Conservation (phyloP, 2,888 invertebrate species). For the Tenodera sinensis region DNA sequence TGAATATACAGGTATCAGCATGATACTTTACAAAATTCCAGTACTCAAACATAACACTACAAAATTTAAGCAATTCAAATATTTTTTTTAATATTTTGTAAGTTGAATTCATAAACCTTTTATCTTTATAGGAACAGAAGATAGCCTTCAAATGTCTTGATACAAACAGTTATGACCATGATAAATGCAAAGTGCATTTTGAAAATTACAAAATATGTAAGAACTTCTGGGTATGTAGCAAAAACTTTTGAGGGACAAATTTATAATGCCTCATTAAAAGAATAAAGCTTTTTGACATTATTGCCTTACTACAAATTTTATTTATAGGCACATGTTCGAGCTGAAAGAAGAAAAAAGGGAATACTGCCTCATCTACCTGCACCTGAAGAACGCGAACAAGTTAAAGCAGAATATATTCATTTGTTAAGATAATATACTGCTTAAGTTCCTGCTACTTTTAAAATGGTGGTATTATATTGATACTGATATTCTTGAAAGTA, state of each 20-base stretch:
- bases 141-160: constrained; percentile 68
- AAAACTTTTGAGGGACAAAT: not conserved
- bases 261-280: not conserved
- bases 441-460: too few relatives aligned
- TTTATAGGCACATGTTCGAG: constrained; percentile 56
- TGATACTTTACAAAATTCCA: too few relatives aligned
- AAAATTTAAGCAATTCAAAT: too few relatives aligned
- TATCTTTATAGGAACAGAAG: constrained; percentile 63
- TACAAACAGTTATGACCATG: constrained; percentile 62
- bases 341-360: constrained; percentile 59
- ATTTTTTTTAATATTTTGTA: too few relatives aligned
- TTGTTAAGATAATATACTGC: not conserved
- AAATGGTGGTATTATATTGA: too few relatives aligned
- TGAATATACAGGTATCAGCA: too few relatives aligned
- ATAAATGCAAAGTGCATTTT: constrained; percentile 64
- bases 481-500: too few relatives aligned
- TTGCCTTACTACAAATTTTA: constrained; percentile 3
- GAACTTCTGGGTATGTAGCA: constrained; percentile 71
- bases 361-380: constrained; percentile 65
- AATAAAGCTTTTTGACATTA: not conserved
- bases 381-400: constrained; percentile 62
- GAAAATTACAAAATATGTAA: constrained; percentile 76
- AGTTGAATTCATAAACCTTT: too few relatives aligned
- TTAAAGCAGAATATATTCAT: constrained; percentile 57
- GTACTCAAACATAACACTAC: too few relatives aligned